These are phyloP conservation scores for Camelus bactrianus DNA, from an alignment of 2,113 vertebrate genomes.

Conservation along the genomic window DNA sequence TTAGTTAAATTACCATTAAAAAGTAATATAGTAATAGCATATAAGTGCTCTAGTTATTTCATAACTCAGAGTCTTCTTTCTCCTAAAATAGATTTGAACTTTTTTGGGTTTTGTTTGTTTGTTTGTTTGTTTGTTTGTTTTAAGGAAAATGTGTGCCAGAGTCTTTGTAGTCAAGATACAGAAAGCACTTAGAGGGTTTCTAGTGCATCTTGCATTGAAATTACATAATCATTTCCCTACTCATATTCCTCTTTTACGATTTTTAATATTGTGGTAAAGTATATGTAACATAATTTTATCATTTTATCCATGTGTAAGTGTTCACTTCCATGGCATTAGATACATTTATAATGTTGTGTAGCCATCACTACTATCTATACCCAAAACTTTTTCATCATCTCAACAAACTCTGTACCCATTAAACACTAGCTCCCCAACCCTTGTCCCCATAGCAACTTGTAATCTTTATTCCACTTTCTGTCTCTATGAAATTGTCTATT, in stretches of 20 bases:
- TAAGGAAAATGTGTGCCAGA: neutral
- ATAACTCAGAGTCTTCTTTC: neutral
- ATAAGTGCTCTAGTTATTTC: neutral
- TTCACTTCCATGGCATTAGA: neutral
- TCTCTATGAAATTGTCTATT: neutral
- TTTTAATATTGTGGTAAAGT: neutral
- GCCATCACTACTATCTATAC: neutral
- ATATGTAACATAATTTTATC: neutral
- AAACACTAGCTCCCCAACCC: neutral
- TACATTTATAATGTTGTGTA: neutral
- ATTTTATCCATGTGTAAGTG: neutral
- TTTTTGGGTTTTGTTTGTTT: neutral
- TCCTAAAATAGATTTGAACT: neutral
- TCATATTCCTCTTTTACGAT: neutral
- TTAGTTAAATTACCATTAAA: neutral
- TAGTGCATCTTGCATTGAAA: neutral
- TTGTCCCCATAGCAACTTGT: neutral
- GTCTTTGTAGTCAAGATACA: neutral
- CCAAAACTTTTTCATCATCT: neutral
- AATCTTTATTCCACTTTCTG: neutral
- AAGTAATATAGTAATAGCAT: neutral
- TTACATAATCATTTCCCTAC: slow-evolving; percentile 14
- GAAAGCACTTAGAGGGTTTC: neutral
- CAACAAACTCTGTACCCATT: neutral
- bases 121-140: slow-evolving; percentile 24